Percentiles rank a stretch among this genome's conserved stretches.
Evolutionary conservation across 2,113 vertebrate genomes (phyloP).

Genomic region (Eublepharis macularius): DNA sequence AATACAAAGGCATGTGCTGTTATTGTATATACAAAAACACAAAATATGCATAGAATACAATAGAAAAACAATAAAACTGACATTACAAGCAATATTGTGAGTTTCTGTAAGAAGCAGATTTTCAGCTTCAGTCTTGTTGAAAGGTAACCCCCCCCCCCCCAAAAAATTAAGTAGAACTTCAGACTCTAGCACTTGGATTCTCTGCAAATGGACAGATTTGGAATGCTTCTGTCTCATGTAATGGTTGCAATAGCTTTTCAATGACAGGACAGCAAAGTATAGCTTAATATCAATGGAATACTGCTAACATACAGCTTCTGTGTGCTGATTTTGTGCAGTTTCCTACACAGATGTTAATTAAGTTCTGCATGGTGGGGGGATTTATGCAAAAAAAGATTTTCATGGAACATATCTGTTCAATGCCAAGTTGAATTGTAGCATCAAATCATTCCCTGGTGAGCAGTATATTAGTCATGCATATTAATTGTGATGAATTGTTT

Average conservation of each 20-base stretch:
- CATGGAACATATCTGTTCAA: background rate
- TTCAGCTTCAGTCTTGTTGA: no score
- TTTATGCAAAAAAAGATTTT: background rate
- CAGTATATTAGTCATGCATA: conserved; percentile 2
- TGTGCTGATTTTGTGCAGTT: background rate
- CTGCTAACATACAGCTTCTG: background rate
- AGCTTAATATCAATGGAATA: background rate
- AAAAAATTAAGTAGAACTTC: no score
- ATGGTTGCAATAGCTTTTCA: background rate
- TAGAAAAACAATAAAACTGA: no score
- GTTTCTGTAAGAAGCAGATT: no score
- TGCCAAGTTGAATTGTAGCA: background rate
- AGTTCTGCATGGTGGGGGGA: background rate
- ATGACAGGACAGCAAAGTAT: background rate
- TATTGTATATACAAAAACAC: no score
- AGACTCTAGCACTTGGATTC: no score
- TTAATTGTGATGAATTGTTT: background rate
- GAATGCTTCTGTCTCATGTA: background rate
- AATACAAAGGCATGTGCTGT: no score
- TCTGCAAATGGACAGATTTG: background rate
- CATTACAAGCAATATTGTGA: no score
- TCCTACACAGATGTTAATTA: conserved; percentile 19
- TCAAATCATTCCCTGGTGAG: conserved; percentile 6
- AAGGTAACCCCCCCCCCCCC: no score
- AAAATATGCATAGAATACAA: no score